Evolutionary conservation across 2,797 vertebrate genomes (phyloP), one percentile per base, ranked within the genome.

Genomic region (Numenius phaeopus): DNA sequence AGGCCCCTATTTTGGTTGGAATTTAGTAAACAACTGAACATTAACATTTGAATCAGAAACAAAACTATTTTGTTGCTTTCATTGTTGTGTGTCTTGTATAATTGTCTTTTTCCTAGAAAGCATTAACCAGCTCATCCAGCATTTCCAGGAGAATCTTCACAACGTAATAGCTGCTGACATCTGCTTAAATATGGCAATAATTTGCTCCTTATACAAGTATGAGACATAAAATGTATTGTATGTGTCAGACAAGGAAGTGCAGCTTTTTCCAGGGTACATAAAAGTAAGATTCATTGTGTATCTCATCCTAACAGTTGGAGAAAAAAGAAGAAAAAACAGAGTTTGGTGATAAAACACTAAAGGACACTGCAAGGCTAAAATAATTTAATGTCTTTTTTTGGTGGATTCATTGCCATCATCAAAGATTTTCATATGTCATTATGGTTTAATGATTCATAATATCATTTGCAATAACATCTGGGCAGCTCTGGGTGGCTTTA

Each of bases 131-230:
- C 67, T 89, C 73, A 90, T 88, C 22, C 75, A 62, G 73, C 58
- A 91, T 82, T 94, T 95, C 69, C 59, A 95, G 61, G 29, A 92
- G 88, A 93, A 97, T 75, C 70, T 95, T 96, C 82, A 86, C 61
- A 86, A 65, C 47, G 64, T 89, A 97, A 93, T 89, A 97, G 66
- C 80, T 94, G 54, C 82, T 96, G 91, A 94, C 73, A 83, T 93
- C 89, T 95, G 81, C 77, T 97, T 97, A 95, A 96, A 97, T 91
- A 95, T 65, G 39, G 82, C 58, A 97, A 87, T 95, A 94, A 98
- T 96, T 97, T 96, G 27, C 70, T 97, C n/a, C 77, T 98, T 96
- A 91, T 55, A 49, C 84, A 97, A 95, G 39, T 75, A 49, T 61
- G 21, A 89, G 18, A 55, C 80, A 75, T 94, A 94, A 87, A 49